Evolutionary conservation across 2,888 invertebrate species (phyloP).

Genomic region (Dicyrtoma fusca): DNA sequence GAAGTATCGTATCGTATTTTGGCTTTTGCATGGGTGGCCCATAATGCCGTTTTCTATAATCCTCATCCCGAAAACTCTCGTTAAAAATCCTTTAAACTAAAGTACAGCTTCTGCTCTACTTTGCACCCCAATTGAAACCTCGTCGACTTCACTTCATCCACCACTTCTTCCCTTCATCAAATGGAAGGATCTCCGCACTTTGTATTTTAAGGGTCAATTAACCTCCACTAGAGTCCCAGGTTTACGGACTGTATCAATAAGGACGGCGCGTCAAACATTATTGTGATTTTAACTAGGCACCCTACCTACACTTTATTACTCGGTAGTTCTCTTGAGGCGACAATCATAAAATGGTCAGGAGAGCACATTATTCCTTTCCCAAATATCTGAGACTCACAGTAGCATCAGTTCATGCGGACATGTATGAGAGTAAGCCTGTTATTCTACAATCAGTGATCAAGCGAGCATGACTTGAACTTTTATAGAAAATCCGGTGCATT

Average conservation of each 20-base stretch:
- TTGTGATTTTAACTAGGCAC: too few species aligned
- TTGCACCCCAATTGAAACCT: conserved; percentile 5
- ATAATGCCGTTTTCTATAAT: conserved; percentile 10
- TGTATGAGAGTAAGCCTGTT: too few species aligned
- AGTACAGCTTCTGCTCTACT: conserved; percentile 3
- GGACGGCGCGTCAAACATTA: too few species aligned
- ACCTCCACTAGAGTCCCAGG: conserved; percentile 17
- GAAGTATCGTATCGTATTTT: background rate
- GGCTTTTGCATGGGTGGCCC: conserved; percentile 25
- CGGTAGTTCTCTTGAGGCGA: too few species aligned
- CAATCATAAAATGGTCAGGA: too few species aligned
- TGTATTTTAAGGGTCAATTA: conserved; percentile 15
- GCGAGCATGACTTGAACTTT: too few species aligned
- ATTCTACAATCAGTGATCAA: too few species aligned
- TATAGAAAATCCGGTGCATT: too few species aligned
- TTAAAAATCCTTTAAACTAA: conserved; percentile 19
- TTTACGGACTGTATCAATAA: conserved; percentile 8
- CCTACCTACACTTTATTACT: too few species aligned
- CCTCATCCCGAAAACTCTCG: conserved; percentile 17
- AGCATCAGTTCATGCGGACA: too few species aligned
- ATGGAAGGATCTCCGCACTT: conserved; percentile 16
- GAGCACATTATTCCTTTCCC: too few species aligned
- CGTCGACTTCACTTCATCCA: conserved; percentile 6
- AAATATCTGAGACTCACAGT: too few species aligned
- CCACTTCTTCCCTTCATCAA: conserved; percentile 12